These are phyloP conservation scores for Volucella inanis DNA, from an alignment of 2,888 invertebrate genomes.

Conservation along the genomic window DNA sequence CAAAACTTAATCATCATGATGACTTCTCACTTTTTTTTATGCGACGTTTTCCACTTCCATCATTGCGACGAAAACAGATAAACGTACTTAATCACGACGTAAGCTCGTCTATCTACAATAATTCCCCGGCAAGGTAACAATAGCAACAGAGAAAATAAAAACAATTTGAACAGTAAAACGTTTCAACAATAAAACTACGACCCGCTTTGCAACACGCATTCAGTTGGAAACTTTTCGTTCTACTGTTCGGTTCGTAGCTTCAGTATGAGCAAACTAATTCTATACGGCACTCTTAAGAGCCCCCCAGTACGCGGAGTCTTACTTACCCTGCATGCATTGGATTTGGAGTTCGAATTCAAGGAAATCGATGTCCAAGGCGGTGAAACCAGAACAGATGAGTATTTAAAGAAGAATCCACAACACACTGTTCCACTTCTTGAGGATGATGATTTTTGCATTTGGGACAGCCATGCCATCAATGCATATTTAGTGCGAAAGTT, in stretches of 20 bases:
- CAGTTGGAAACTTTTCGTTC: slow-evolving; percentile 28
- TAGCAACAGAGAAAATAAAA: too few relatives aligned
- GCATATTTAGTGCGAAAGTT: slow-evolving; percentile 84
- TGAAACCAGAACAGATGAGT: slow-evolving; percentile 77
- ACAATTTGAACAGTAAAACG: too few relatives aligned
- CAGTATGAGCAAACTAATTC: slow-evolving; percentile 77
- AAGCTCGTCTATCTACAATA: too few relatives aligned
- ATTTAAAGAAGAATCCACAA: slow-evolving; percentile 84
- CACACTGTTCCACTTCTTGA: slow-evolving; percentile 81
- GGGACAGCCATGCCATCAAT: slow-evolving; percentile 84
- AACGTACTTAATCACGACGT: too few relatives aligned
- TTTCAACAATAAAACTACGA: too few relatives aligned
- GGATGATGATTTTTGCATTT: slow-evolving; percentile 78
- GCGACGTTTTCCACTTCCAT: too few relatives aligned
- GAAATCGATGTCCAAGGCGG: slow-evolving; percentile 76
- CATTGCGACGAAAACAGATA: too few relatives aligned
- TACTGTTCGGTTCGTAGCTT: slow-evolving; percentile 13
- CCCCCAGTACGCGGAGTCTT: slow-evolving; percentile 78
- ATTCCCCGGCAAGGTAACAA: too few relatives aligned
- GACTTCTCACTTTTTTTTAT: too few relatives aligned
- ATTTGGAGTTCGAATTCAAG: slow-evolving; percentile 74
- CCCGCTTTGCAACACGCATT: slow-evolving; percentile 58
- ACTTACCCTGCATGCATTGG: slow-evolving; percentile 78
- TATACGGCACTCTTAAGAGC: slow-evolving; percentile 78
- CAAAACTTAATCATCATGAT: too few relatives aligned